Evolutionary conservation across 2,888 invertebrate genomes (phyloP).

Genomic region (Eueremaeus valkanovi): DNA sequence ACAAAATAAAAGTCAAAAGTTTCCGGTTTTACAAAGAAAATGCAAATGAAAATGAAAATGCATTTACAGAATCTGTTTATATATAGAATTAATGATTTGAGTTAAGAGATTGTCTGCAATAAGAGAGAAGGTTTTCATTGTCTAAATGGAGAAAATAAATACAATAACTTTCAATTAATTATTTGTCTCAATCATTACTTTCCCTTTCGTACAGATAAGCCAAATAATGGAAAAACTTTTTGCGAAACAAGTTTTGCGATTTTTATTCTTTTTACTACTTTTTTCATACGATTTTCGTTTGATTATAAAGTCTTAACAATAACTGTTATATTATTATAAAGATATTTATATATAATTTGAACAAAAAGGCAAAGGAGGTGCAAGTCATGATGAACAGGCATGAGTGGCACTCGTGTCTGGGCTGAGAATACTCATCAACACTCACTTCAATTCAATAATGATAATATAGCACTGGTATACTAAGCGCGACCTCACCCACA

Average conservation of each 20-base stretch:
- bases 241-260: neutral
- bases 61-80: neutral
- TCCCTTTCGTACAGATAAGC: neutral
- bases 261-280: neutral
- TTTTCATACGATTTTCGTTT: neutral
- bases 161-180: slow-evolving; percentile 12
- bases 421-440: neutral
- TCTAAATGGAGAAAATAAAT: neutral
- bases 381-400: neutral
- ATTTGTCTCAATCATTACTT: neutral
- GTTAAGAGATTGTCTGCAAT: neutral
- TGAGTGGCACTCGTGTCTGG: slow-evolving; percentile 13
- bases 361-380: slow-evolving; percentile 4
- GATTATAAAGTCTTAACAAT: neutral
- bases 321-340: slow-evolving; percentile 3
- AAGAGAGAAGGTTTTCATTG: neutral
- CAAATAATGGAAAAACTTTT: neutral
- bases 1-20: too few relatives aligned
- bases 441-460: neutral
- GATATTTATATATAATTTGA: slow-evolving; percentile 10
- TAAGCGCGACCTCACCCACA: slow-evolving; percentile 6
- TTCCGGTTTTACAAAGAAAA: neutral
- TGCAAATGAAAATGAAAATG: neutral
- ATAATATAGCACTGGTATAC: neutral
- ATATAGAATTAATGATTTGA: neutral